phyloP scores from a whole-genome alignment of 2,797 vertebrate genomes.

The Lagorchestes hirsutus region DNA sequence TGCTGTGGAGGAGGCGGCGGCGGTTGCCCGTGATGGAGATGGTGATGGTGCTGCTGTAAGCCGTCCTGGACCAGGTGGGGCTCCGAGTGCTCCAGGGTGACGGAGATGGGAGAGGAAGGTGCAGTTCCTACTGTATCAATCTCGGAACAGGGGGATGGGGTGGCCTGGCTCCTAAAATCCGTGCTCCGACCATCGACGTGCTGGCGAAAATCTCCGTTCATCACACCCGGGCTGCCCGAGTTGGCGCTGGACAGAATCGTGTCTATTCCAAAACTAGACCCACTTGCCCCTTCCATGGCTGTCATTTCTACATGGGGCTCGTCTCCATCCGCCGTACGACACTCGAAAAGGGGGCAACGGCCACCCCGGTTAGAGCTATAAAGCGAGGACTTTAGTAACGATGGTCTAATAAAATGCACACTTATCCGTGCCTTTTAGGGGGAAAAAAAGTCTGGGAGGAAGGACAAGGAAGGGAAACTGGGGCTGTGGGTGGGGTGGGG shows the following conservation, averaged over 20 bases:
- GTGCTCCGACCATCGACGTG: conserved; percentile 91
- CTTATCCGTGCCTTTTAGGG: conserved; percentile 31
- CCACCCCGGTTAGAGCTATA: conserved; percentile 48
- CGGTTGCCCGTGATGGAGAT: conserved; percentile 88
- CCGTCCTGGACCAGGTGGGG: conserved; percentile 91
- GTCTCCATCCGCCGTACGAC: conserved; percentile 81
- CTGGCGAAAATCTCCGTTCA: conserved; percentile 95
- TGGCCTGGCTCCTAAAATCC: conserved; percentile 95
- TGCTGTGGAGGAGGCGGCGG: conserved; percentile 84
- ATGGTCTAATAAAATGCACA: conserved; percentile 67
- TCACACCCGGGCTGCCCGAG: conserved; percentile 92
- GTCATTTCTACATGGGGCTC: conserved; percentile 87
- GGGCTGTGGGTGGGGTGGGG: neutral
- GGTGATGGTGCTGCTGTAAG: conserved; percentile 91
- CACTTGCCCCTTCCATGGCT: conserved; percentile 97
- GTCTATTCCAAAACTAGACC: conserved; percentile 99
- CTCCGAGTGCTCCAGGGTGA: conserved; percentile 94
- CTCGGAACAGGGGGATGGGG: conserved; percentile 96
- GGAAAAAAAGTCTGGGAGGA: conserved; percentile 4
- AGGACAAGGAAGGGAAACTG: conserved; percentile 1
- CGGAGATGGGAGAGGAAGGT: conserved; percentile 96
- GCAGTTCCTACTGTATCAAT: conserved; percentile 97
- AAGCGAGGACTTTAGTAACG: conserved; percentile 52
- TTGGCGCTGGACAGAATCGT: conserved; percentile 95
- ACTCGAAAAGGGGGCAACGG: conserved; percentile 24